A percentile compares a stretch with the other conserved stretches of the same genome.
Conservation (phyloP, 2,797 vertebrate genomes). For the Kryptopterus vitreolus region DNA sequence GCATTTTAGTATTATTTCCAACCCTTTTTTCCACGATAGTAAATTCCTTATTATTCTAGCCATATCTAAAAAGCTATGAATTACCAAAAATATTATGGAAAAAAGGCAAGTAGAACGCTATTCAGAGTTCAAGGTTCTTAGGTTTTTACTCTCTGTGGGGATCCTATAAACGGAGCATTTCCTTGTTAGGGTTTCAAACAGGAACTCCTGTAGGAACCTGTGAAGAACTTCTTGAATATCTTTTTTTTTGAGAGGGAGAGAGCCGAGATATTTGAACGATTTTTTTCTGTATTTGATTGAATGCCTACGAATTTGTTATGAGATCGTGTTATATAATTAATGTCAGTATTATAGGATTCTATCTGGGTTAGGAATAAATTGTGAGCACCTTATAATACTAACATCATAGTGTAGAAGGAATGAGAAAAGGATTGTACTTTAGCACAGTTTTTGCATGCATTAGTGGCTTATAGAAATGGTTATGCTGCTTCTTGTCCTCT, state of each 20-base stretch:
- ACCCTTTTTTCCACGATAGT: not conserved
- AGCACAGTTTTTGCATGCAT: slow-evolving; percentile 37
- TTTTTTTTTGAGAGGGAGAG: not conserved
- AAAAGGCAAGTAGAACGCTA: not conserved
- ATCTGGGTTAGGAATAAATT: not conserved
- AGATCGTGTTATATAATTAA: not conserved
- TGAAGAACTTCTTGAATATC: not conserved
- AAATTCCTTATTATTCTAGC: not conserved
- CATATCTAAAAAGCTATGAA: not conserved
- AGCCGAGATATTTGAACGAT: not conserved
- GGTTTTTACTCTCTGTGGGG: not conserved
- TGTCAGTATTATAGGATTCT: not conserved
- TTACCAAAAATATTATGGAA: no score
- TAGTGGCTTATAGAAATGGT: slow-evolving; percentile 32
- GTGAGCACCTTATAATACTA: not conserved
- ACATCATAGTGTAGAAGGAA: not conserved
- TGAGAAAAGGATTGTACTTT: slow-evolving; percentile 7
- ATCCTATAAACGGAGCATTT: not conserved
- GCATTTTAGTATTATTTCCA: slow-evolving; percentile 22
- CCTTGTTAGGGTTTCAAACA: not conserved
- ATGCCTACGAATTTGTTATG: not conserved
- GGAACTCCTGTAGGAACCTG: not conserved
- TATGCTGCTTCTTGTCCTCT: slow-evolving; percentile 29
- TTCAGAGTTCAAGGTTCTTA: not conserved
- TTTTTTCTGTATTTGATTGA: not conserved